phyloP scores from a whole-genome alignment of 2,113 vertebrate species.

The Scytalopus superciliaris region DNA sequence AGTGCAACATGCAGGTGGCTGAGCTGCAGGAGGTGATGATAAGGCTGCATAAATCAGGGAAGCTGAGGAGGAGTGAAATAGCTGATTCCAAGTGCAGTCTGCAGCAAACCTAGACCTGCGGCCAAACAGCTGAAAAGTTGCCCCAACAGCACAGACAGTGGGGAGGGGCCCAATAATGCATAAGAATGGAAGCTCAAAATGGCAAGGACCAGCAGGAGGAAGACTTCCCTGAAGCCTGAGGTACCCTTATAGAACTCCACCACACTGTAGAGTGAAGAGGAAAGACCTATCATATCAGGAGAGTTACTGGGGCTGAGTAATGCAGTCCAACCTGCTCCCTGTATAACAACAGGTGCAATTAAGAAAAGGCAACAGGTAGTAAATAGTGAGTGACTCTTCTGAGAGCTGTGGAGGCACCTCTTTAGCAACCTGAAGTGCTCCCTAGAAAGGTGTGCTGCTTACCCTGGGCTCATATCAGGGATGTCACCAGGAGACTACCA shows the following conservation, averaged over 20 bases:
- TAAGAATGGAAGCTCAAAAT: not conserved
- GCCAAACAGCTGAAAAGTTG: not conserved
- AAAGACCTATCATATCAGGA: not conserved
- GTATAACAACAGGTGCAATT: not conserved
- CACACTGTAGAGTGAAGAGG: not conserved
- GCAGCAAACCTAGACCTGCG: not conserved
- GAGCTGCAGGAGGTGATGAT: not conserved
- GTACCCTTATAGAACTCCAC: not conserved
- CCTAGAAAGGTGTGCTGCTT: not conserved
- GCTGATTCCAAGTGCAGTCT: not conserved
- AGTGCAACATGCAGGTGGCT: not conserved
- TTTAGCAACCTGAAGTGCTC: not conserved
- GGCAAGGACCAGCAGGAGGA: not conserved
- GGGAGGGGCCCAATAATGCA: not conserved
- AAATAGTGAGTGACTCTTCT: not conserved
- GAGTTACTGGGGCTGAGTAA: not conserved
- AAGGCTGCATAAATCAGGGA: not conserved
- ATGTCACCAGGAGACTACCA: fast-evolving
- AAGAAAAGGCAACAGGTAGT: not conserved
- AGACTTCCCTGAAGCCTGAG: not conserved
- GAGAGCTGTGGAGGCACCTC: no score
- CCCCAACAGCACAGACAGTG: not conserved
- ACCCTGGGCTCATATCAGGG: not conserved
- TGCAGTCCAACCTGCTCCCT: not conserved
- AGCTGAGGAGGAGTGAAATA: not conserved